A percentile compares a stretch with the other conserved stretches of the same genome.
phyloP scores from a whole-genome alignment of 2,888 invertebrate genomes.

The Nomada goodeniana region DNA sequence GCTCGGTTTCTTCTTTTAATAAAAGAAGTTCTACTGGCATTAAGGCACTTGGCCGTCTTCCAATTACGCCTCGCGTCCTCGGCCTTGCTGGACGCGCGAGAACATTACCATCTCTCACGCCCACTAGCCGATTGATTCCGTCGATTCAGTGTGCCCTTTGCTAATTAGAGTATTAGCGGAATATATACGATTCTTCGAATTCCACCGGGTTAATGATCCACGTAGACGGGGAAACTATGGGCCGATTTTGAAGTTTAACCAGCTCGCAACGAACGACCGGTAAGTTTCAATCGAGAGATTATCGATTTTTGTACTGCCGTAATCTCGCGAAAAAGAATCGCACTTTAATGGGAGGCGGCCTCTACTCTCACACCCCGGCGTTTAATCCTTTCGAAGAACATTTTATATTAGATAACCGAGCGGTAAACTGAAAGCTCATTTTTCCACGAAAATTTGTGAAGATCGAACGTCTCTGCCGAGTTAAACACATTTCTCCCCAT shows the following conservation, averaged over 20 bases:
- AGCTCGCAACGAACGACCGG: too few relatives aligned
- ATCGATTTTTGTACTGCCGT: too few relatives aligned
- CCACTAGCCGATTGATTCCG: slow-evolving; percentile 5
- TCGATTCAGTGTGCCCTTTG: not conserved
- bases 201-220: not conserved
- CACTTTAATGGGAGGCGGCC: not conserved
- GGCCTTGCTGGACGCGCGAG: slow-evolving; percentile 41
- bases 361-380: not conserved
- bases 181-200: not conserved
- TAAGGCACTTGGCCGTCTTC: slow-evolving; percentile 44
- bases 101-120: slow-evolving; percentile 40
- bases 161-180: slow-evolving; percentile 14
- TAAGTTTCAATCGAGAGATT: too few relatives aligned
- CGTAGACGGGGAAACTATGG: not conserved
- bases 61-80: slow-evolving; percentile 54
- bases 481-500: too few relatives aligned
- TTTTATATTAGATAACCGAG: not conserved
- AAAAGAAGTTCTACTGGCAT: slow-evolving; percentile 46
- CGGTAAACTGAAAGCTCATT: too few relatives aligned
- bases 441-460: too few relatives aligned
- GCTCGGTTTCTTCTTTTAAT: slow-evolving; percentile 39
- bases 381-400: not conserved
- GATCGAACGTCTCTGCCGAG: too few relatives aligned
- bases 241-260: too few relatives aligned
- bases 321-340: too few relatives aligned